Evolutionary conservation across 2,888 invertebrate genomes (phyloP).

Genomic region (Atherix ibis): DNA sequence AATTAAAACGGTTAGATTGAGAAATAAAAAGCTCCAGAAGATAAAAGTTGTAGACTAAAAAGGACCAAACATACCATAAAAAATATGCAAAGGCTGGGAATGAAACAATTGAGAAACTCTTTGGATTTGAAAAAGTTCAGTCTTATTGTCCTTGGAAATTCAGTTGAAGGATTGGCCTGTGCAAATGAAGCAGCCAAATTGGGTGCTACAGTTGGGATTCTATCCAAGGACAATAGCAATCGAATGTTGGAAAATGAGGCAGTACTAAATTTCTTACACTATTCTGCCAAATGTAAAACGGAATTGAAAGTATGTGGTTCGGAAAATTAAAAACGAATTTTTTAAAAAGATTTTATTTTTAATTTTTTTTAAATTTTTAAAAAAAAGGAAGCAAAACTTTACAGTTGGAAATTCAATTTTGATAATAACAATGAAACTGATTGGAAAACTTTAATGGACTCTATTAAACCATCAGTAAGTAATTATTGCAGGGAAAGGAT

Average conservation of each 20-base stretch:
- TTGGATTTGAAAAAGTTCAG: constrained; percentile 5
- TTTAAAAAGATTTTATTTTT: background rate
- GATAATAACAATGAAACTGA: background rate
- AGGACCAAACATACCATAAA: no score
- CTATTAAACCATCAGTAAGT: background rate
- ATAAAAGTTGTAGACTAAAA: no score
- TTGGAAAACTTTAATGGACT: constrained; percentile 3
- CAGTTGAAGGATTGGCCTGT: constrained; percentile 64
- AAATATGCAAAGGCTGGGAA: no score
- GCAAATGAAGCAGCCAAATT: constrained; percentile 65
- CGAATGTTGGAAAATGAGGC: background rate
- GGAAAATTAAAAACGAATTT: background rate
- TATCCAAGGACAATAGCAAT: constrained; percentile 2
- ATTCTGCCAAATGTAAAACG: constrained; percentile 1
- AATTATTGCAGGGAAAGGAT: background rate
- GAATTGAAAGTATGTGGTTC: constrained; percentile 1
- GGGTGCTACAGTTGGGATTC: constrained; percentile 59
- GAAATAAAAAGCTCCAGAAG: no score
- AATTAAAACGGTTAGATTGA: no score
- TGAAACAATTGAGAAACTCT: no score
- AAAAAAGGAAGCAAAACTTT: constrained; percentile 1
- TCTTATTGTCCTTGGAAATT: constrained; percentile 6
- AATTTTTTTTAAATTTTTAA: background rate
- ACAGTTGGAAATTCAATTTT: constrained; percentile 1
- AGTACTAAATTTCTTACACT: constrained; percentile 5